Evolutionary conservation across 1,140 invertebrate genomes (phyloP), one percentile per base, ranked within the genome.

Genomic region (Dinoponera quadriceps): DNA sequence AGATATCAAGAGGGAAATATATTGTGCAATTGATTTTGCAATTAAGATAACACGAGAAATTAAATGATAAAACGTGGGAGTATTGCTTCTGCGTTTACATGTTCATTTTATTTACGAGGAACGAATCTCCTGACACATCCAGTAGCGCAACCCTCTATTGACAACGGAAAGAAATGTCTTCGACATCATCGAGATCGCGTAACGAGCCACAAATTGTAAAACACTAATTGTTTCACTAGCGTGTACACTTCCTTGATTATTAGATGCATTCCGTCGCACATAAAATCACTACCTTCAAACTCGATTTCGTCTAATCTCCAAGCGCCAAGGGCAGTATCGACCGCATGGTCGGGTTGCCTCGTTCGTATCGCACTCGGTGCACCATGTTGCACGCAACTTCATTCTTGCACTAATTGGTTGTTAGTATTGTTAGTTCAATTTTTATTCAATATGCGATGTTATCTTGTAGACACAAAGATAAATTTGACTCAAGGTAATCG

Each of bases 281-380:
- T 22, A 68, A 18, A 27, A 18, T 33, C n/a, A 44, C 14, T 48
- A 7, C 29, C 75, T 22, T 44, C 69, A 59, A 22, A 78, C 18
- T 5, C 33, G n/a, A 20, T 59, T 59, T 33, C 54, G 5, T 29
- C 38, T 33, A 74, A 9, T 68, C 57, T 83, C 25, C 1, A 22
- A 44, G 29, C 48, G 25, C 20, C 57, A 73, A 63, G 78, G 68
- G n/a, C 69, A 48, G 11, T 85, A 88, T 88, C 85, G 85, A 88
- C 44, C 86, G 68, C 59, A 3, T 55, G 11, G 22, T 55, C 25
- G n/a, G 11, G 22, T 55, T 29, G n/a, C 20, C 16, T 65, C 38
- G 13, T 44, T 62, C 4, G 13, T 33, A 27, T 72, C 22, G 48
- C 54, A 73, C 20, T 55, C 54, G 65, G 18, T 63, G 1, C n/a